Evolutionary conservation across 1,140 invertebrate genomes (phyloP).

Genomic region (Lordiphosa collinella): DNA sequence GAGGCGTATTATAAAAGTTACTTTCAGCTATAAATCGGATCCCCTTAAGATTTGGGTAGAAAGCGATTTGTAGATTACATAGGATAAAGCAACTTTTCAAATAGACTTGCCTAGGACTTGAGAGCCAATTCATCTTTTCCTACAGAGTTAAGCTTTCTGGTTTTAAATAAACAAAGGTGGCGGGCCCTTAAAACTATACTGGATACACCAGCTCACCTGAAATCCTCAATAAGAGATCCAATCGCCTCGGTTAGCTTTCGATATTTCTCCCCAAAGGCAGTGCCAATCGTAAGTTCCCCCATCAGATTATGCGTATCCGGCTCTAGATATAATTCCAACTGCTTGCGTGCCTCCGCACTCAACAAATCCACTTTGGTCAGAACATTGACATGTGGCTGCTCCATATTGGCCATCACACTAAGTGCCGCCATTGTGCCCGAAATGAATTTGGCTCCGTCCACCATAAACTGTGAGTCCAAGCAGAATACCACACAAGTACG

Average conservation of each 20-base stretch:
- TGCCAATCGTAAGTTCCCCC: conserved; percentile 81
- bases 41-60: no score
- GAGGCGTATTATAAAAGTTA: no score
- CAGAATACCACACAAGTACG: conserved; percentile 95
- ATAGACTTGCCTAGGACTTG: no score
- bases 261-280: conserved; percentile 89
- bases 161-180: no score
- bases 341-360: conserved; percentile 88
- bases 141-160: no score
- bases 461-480: conserved; percentile 97
- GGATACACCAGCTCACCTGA: conserved; percentile 54
- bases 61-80: no score
- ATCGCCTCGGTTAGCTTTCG: conserved; percentile 88
- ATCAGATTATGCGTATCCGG: conserved; percentile 90
- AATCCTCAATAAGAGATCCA: conserved; percentile 93
- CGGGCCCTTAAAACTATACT: no score
- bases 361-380: conserved; percentile 97
- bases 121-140: no score
- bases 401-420: conserved; percentile 97
- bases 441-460: conserved; percentile 97
- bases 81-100: no score
- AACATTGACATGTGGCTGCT: conserved; percentile 96
- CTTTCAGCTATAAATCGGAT: no score
- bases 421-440: conserved; percentile 96
- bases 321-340: conserved; percentile 91